Evolutionary conservation across 2,113 vertebrate species (phyloP).

Genomic region (Gnathonemus echidnorhynchus): DNA sequence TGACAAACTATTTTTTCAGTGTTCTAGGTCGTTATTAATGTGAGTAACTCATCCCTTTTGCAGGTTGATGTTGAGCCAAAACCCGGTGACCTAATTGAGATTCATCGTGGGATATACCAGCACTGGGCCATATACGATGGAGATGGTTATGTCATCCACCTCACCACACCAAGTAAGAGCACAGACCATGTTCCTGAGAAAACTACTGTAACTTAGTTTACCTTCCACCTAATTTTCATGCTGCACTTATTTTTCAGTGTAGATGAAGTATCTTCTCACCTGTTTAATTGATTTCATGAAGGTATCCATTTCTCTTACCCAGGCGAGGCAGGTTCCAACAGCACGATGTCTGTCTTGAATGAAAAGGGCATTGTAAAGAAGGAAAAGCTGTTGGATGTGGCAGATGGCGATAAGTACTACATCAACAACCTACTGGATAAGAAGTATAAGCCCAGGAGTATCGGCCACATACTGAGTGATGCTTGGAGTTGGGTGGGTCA

Average conservation of each 20-base stretch:
- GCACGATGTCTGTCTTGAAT: slow-evolving; percentile 59
- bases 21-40: no score
- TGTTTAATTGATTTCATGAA: no score
- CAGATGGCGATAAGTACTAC: slow-evolving; percentile 31
- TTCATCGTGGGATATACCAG: slow-evolving; percentile 61
- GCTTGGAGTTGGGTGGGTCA: slow-evolving; percentile 41
- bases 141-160: slow-evolving; percentile 67
- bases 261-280: no score
- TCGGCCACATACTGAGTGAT: slow-evolving; percentile 40
- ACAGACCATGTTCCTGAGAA: background rate
- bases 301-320: background rate
- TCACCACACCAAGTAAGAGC: slow-evolving; percentile 63
- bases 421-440: slow-evolving; percentile 64
- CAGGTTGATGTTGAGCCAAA: slow-evolving; percentile 51
- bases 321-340: slow-evolving; percentile 52
- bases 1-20: no score
- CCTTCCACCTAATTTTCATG: background rate
- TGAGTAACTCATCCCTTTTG: background rate
- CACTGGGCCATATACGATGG: slow-evolving; percentile 82
- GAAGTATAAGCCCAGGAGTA: slow-evolving; percentile 32
- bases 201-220: background rate
- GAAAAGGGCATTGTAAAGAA: slow-evolving; percentile 65
- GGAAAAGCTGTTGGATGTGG: slow-evolving; percentile 55
- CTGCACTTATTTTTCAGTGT: background rate
- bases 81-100: slow-evolving; percentile 72